Evolutionary conservation across 2,113 vertebrate genomes (phyloP), one percentile per base, ranked within the genome.

Genomic region (Muscicapa adusta): DNA sequence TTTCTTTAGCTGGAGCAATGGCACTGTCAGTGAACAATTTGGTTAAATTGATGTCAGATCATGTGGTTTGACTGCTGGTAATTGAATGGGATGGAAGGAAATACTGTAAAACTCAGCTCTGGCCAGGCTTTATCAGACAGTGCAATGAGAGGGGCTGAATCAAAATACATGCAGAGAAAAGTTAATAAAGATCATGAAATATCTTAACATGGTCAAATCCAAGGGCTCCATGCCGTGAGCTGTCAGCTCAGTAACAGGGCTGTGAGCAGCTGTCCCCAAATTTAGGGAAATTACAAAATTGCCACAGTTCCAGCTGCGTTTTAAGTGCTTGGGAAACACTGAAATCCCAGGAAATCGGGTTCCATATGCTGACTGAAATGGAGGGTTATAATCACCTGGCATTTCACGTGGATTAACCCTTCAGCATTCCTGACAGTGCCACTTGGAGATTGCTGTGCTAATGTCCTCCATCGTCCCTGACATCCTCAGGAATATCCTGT

Each of bases 11-110:
- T 76, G 43, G 76, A 91, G 53, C 36, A 65, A 34, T 48, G 45
- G 56, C 58, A 58, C 42, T 58, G 28, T 50, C 80, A 84, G 4
- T 29, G 84, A 82, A 31, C 22, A 28, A 33, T 85, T 65, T 47
- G 73, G 61, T 50, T 61, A 66, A 48, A 86, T n/a, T 60, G 61
- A 40, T 94, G 70, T 89, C 85, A 88, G 53, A 61, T 92, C 40
- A 5, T 57, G 70, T 33, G 90, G 82, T 95, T 92, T 94, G 80
- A 51, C 15, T 65, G 56, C 77, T 92, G 66, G 91, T 91, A 91
- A 89, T 82, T 65, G 82, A 94, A 67, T 84, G 66, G 82, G 36
- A 67, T 88, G 47, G 85, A 63, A 91, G 34, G 54, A 75, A 63
- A 79, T 65, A 31, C 40, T 67, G 42, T 88, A 48, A 80, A 85